Conservation (phyloP, 2,888 invertebrate genomes). For the Drosophila mayaguana region DNA sequence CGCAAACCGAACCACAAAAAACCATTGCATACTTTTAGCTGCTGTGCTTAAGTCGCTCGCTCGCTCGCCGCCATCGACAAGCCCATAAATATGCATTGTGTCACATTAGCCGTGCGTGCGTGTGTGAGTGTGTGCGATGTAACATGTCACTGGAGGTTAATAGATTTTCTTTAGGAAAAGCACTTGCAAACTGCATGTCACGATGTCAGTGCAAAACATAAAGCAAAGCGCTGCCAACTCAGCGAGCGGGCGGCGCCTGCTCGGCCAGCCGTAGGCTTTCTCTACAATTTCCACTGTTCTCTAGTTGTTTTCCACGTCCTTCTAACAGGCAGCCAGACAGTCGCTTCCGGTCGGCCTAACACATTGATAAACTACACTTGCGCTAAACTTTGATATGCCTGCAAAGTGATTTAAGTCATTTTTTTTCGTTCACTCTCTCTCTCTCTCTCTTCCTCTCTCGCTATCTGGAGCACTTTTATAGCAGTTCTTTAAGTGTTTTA, state of each 20-base stretch:
- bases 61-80: constrained; percentile 47
- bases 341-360: constrained; percentile 49
- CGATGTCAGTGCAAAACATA: constrained; percentile 55
- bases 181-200: constrained; percentile 72
- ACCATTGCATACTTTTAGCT: constrained; percentile 57
- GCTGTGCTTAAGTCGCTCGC: constrained; percentile 11
- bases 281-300: background rate
- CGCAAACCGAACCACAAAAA: constrained; percentile 32
- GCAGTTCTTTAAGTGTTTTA: constrained; percentile 20
- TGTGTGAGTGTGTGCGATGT: constrained; percentile 21
- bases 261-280: constrained; percentile 12
- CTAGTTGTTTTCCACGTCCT: background rate
- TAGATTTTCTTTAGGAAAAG: constrained; percentile 77
- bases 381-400: constrained; percentile 39
- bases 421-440: background rate
- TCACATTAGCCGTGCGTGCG: constrained; percentile 64
- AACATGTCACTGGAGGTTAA: constrained; percentile 79
- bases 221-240: constrained; percentile 26
- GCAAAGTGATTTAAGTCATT: constrained; percentile 47
- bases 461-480: constrained; percentile 8
- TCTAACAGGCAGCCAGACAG: constrained; percentile 41
- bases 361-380: constrained; percentile 59
- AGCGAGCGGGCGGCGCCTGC: constrained; percentile 20
- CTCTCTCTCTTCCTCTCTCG: background rate
- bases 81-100: constrained; percentile 82